These are phyloP conservation scores for Menidia menidia DNA, from an alignment of 2,797 vertebrate species.

Conservation along the genomic window DNA sequence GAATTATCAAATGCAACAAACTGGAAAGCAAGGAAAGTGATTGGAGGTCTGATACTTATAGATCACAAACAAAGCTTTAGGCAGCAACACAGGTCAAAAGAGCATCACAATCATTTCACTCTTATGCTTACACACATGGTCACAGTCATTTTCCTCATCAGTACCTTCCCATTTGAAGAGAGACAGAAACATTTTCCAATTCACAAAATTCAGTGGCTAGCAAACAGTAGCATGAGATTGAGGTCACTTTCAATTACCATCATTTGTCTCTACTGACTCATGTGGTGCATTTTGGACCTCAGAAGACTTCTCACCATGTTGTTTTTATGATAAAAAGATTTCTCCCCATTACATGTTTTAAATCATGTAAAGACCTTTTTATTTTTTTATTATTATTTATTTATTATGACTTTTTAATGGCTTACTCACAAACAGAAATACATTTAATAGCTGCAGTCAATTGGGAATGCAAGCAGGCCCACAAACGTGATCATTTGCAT, in stretches of 20 bases:
- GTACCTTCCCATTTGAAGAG: slow-evolving; percentile 42
- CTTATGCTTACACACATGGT: slow-evolving; percentile 14
- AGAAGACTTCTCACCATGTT: slow-evolving; percentile 13
- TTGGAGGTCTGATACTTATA: slow-evolving; percentile 40
- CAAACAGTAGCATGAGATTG: slow-evolving; percentile 62
- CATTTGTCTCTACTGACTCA: slow-evolving; percentile 45
- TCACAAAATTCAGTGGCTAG: slow-evolving; percentile 48
- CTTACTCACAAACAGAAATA: slow-evolving; percentile 32
- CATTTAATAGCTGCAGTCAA: slow-evolving; percentile 15
- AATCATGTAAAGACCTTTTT: slow-evolving; percentile 39
- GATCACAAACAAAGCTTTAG: slow-evolving; percentile 30
- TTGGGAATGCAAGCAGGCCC: slow-evolving; percentile 1
- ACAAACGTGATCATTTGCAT: slow-evolving; percentile 36
- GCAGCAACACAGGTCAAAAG: slow-evolving; percentile 38
- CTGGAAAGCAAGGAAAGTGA: slow-evolving; percentile 24
- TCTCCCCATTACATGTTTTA: slow-evolving; percentile 41
- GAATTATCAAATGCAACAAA: slow-evolving; percentile 27
- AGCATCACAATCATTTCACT: slow-evolving; percentile 48
- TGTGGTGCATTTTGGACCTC: slow-evolving; percentile 41
- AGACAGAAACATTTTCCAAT: slow-evolving; percentile 31
- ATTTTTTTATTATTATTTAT: slow-evolving; percentile 10
- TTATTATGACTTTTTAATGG: too few species aligned
- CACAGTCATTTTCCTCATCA: slow-evolving; percentile 7
- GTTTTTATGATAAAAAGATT: slow-evolving; percentile 44
- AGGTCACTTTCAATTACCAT: slow-evolving; percentile 72